Evolutionary conservation across 2,888 invertebrate species (phyloP).

Genomic region (Andrena praecox): DNA sequence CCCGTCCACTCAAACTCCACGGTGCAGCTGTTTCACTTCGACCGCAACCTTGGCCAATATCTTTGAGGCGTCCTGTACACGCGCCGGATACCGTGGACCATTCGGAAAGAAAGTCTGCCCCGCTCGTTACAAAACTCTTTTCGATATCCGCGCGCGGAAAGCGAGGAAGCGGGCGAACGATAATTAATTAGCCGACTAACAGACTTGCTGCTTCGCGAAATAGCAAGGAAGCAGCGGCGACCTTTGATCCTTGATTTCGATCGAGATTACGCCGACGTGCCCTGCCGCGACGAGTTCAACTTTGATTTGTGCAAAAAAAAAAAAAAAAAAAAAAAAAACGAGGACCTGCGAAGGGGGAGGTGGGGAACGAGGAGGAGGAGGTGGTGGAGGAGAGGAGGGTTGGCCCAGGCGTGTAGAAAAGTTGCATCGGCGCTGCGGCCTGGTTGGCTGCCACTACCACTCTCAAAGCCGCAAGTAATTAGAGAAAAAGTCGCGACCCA

Average conservation of each 20-base stretch:
- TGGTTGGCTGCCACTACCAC: conserved; percentile 55
- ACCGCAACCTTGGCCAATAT: neutral
- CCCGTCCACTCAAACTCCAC: no score
- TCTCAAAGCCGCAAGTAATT: conserved; percentile 68
- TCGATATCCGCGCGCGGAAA: conserved; percentile 51
- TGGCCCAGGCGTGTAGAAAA: conserved; percentile 48
- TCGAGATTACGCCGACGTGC: conserved; percentile 54
- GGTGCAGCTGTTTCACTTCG: neutral
- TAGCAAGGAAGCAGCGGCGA: conserved; percentile 40
- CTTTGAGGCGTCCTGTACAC: neutral
- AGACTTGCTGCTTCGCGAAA: conserved; percentile 58
- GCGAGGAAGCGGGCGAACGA: conserved; percentile 50
- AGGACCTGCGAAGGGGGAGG: neutral
- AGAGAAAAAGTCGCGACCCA: conserved; percentile 74
- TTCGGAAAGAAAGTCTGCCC: conserved; percentile 43
- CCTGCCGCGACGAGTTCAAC: conserved; percentile 41
- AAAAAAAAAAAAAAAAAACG: neutral
- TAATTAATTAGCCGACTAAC: conserved; percentile 69
- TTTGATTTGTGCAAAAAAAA: conserved; percentile 45
- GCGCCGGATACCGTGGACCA: conserved; percentile 20
- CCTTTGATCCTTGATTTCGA: conserved; percentile 68
- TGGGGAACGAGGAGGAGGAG: neutral
- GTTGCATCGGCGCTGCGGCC: conserved; percentile 57
- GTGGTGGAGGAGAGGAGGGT: neutral
- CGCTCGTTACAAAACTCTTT: conserved; percentile 57